These are phyloP conservation scores for Chloropsis hardwickii DNA, from an alignment of 2,113 vertebrate genomes.

Conservation along the genomic window DNA sequence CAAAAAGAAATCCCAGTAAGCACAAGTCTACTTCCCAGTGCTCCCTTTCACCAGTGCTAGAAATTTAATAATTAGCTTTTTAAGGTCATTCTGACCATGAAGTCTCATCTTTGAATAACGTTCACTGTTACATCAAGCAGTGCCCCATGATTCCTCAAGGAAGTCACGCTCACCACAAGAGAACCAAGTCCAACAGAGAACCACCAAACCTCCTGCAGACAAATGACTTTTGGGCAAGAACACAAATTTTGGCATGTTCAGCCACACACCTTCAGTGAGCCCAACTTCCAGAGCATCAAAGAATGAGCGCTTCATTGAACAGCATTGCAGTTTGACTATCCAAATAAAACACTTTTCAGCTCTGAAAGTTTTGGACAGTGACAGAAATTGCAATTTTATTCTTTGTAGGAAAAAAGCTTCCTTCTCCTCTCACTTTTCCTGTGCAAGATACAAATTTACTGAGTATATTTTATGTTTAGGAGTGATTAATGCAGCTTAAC, in stretches of 20 bases:
- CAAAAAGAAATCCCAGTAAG: background rate
- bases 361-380: background rate
- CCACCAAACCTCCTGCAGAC: background rate
- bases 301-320: background rate
- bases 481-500: background rate
- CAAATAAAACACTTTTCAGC: background rate
- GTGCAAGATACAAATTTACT: background rate
- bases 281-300: background rate
- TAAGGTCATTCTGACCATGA: background rate
- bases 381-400: background rate
- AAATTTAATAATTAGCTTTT: background rate
- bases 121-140: background rate
- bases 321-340: background rate
- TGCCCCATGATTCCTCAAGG: background rate
- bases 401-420: background rate
- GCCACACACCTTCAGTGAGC: background rate
- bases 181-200: background rate
- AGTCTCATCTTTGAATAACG: background rate
- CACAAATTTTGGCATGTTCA: background rate
- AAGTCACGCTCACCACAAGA: background rate
- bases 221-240: background rate
- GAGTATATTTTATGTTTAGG: background rate
- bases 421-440: background rate
- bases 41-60: background rate
- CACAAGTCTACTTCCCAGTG: background rate